phyloP scores from a whole-genome alignment of 2,888 invertebrate genomes.

The Eretmocerus hayati region DNA sequence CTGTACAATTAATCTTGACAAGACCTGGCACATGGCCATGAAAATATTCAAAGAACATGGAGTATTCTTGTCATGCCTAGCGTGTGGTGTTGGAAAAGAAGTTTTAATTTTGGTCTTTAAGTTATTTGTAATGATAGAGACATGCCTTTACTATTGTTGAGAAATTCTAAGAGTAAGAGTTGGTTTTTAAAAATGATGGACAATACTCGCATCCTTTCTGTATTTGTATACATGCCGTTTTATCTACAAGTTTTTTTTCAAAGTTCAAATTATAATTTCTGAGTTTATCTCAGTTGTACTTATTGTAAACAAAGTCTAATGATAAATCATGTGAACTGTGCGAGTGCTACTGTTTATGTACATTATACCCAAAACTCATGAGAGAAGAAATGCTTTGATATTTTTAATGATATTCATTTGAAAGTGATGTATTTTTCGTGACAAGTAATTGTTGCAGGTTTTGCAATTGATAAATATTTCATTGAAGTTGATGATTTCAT shows the following conservation, averaged over 20 bases:
- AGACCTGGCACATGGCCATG: constrained; percentile 13
- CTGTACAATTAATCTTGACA: constrained; percentile 10
- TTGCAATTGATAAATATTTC: constrained; percentile 31
- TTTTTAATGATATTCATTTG: constrained; percentile 15
- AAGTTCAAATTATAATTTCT: constrained; percentile 14
- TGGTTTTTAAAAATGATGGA: constrained; percentile 33
- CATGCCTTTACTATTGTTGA: constrained; percentile 14
- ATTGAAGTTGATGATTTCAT: constrained; percentile 32
- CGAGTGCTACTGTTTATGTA: too few species aligned
- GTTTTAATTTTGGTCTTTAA: constrained; percentile 18
- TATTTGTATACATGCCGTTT: too few species aligned
- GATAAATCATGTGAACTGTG: too few species aligned
- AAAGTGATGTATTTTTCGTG: constrained; percentile 23
- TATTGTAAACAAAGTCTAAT: constrained; percentile 5
- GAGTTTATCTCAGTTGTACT: constrained; percentile 24
- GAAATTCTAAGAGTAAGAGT: constrained; percentile 17
- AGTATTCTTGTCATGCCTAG: constrained; percentile 15
- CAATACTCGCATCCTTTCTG: constrained; percentile 38
- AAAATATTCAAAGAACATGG: constrained; percentile 11
- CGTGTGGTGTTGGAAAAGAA: constrained; percentile 11
- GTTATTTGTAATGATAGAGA: constrained; percentile 15
- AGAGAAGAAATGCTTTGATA: background rate
- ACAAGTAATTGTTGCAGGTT: constrained; percentile 29
- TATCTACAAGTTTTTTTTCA: too few species aligned
- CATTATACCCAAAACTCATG: too few species aligned